phyloP scores from a whole-genome alignment of 2,888 invertebrate genomes.

The Tenodera sinensis region DNA sequence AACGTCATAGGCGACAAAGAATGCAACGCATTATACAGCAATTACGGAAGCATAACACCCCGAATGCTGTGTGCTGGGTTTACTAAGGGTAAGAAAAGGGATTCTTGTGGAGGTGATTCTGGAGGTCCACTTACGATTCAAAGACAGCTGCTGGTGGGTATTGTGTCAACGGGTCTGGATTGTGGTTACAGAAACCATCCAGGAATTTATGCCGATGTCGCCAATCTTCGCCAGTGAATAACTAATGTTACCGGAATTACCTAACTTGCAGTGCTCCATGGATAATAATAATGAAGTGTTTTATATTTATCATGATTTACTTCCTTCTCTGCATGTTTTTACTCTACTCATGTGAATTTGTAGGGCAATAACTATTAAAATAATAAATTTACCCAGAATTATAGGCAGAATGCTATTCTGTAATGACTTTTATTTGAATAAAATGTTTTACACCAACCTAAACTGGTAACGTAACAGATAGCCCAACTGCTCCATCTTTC shows the following conservation, averaged over 20 bases:
- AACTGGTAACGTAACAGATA: too few species aligned
- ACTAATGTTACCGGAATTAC: background rate
- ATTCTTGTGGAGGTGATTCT: constrained; percentile 77
- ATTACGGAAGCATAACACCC: constrained; percentile 25
- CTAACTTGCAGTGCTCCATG: background rate
- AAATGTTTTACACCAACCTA: too few species aligned
- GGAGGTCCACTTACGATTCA: constrained; percentile 76
- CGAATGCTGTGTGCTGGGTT: constrained; percentile 79
- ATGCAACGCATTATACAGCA: background rate
- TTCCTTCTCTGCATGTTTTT: too few species aligned
- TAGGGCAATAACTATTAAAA: too few species aligned
- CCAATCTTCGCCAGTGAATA: background rate
- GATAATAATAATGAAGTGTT: too few species aligned
- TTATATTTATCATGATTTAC: too few species aligned
- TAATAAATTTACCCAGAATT: too few species aligned
- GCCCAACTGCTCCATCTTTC: too few species aligned
- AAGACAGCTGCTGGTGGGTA: constrained; percentile 38
- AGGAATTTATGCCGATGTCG: background rate
- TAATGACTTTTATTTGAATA: too few species aligned
- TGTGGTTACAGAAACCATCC: background rate
- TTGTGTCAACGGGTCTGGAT: background rate
- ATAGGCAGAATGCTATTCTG: too few species aligned
- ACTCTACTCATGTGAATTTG: too few species aligned
- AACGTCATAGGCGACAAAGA: too few species aligned
- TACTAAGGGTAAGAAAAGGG: constrained; percentile 63